A percentile compares a stretch with the other conserved stretches of the same genome.
These are phyloP conservation scores for Anser cygnoides DNA, from an alignment of 2,113 vertebrate genomes.

Conservation along the genomic window DNA sequence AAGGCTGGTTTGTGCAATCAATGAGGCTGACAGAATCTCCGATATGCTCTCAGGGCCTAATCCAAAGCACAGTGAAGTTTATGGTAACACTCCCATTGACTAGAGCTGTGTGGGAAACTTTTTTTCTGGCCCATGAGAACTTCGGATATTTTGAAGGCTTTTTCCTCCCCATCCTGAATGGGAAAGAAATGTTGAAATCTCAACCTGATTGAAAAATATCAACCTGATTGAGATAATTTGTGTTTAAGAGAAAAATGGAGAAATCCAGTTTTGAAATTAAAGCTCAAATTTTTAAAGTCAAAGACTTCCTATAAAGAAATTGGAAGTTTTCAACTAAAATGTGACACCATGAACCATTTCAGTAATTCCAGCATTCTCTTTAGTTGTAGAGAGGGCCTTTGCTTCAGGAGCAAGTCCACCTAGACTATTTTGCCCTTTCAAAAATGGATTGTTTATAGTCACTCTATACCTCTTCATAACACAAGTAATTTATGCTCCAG, in stretches of 20 bases:
- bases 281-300: neutral
- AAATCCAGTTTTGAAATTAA: neutral
- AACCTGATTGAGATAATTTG: neutral
- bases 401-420: neutral
- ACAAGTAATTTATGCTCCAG: conserved; percentile 5
- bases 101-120: conserved; percentile 20
- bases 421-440: conserved; percentile 14
- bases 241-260: neutral
- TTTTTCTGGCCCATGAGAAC: neutral
- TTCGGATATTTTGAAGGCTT: conserved; percentile 5
- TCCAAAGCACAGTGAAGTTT: conserved; percentile 35
- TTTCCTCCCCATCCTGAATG: neutral
- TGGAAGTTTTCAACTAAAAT: neutral
- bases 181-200: neutral
- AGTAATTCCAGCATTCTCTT: neutral
- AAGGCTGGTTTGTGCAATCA: conserved; percentile 68
- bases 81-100: conserved; percentile 50
- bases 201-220: too few species aligned
- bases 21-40: conserved; percentile 49
- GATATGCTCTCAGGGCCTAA: conserved; percentile 40
- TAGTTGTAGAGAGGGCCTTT: neutral
- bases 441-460: neutral
- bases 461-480: neutral
- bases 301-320: neutral
- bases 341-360: neutral